phyloP scores from a whole-genome alignment of 2,113 vertebrate species.

The Todiramphus chloris region DNA sequence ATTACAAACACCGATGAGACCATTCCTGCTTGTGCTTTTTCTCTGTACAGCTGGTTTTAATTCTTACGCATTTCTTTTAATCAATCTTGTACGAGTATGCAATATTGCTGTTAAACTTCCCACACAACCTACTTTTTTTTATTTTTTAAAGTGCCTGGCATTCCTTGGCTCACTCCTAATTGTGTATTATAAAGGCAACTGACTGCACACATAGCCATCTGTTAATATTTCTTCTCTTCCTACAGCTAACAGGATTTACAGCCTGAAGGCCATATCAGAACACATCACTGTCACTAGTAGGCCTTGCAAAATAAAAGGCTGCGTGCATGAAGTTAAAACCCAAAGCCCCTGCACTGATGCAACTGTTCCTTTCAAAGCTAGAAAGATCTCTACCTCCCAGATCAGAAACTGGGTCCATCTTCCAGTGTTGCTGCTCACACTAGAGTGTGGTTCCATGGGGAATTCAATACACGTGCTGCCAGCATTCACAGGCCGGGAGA shows the following conservation, averaged over 20 bases:
- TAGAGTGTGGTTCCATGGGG: not conserved
- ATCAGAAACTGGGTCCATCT: not conserved
- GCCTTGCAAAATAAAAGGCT: not conserved
- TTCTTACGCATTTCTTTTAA: not conserved
- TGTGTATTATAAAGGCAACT: not conserved
- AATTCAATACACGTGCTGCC: not conserved
- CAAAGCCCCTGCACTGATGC: not conserved
- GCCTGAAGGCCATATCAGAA: not conserved
- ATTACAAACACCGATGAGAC: not conserved
- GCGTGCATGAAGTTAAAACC: not conserved
- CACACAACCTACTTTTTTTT: not conserved
- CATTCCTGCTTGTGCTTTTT: not conserved
- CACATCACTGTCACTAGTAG: not conserved
- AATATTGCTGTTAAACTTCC: not conserved
- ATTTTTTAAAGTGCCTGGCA: constrained; percentile 17
- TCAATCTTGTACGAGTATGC: not conserved
- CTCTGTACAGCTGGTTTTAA: not conserved
- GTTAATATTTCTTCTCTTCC: not conserved
- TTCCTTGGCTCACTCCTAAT: constrained; percentile 9
- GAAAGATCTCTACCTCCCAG: not conserved
- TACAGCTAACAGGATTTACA: constrained; percentile 5
- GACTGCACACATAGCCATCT: not conserved
- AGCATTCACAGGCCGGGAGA: not conserved
- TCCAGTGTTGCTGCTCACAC: not conserved
- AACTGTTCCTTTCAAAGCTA: not conserved